Evolutionary conservation across 1,140 invertebrate genomes (phyloP).

Genomic region (Steinernema feltiae): DNA sequence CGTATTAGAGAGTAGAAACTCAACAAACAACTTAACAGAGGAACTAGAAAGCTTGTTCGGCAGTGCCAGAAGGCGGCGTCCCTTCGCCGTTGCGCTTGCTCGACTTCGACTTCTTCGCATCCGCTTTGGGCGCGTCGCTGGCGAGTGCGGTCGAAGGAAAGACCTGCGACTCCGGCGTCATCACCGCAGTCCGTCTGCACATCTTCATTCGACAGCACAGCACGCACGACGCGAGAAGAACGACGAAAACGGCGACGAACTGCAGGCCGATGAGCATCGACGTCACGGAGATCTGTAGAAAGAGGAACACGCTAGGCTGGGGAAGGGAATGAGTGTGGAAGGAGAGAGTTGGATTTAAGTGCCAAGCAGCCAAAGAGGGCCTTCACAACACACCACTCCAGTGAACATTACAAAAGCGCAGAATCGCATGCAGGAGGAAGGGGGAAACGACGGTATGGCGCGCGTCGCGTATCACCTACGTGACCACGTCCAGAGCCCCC

Average conservation of each 20-base stretch:
- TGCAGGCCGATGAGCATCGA: slow-evolving; percentile 25
- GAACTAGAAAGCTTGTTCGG: not conserved
- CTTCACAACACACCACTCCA: not conserved
- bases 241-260: slow-evolving; percentile 22
- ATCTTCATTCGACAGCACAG: not conserved
- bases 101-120: not conserved
- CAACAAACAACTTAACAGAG: not conserved
- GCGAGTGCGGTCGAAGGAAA: not conserved
- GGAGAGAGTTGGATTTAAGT: not conserved
- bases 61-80: not conserved
- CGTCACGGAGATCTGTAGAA: slow-evolving; percentile 31
- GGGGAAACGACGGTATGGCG: not conserved
- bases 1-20: not conserved
- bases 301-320: slow-evolving; percentile 16
- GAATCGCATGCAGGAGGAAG: not conserved
- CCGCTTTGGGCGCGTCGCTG: not conserved
- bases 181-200: not conserved
- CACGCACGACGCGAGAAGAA: slow-evolving; percentile 5
- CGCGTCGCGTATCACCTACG: not conserved
- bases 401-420: not conserved
- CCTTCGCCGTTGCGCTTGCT: not conserved
- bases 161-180: not conserved
- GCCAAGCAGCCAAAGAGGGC: not conserved
- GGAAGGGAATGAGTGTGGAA: not conserved
- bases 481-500: not conserved